Evolutionary conservation across 2,113 vertebrate genomes (phyloP), one percentile per base, ranked within the genome.

Genomic region (Oncorhynchus clarkii): DNA sequence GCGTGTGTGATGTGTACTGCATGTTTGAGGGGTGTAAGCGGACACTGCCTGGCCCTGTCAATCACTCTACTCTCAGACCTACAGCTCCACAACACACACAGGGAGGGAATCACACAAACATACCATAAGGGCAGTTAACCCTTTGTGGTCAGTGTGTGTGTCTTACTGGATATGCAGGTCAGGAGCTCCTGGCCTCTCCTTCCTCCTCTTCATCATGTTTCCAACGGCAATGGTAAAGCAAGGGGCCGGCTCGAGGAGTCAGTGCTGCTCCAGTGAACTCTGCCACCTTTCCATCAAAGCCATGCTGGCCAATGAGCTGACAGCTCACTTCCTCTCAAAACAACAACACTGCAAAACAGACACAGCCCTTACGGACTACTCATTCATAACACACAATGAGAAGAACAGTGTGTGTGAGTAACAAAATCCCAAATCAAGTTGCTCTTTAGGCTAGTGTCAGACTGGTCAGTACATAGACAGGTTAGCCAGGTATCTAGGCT

Each of bases 171-270:
- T 94, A 80, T 90, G 95, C 34, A 99, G 95, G 70, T 93, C 90
- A 0, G 95, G 94, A 34, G 94, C 95, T 93, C 96, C 96, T 64
- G 93, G 88, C 88, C 92, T 90, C 84, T 97, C 94, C 86, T 92
- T 95, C 91, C 96, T 96, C 89, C 95, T 94, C 92, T 97, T 98
- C 95, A 97, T 97, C 95, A 97, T 97, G 90, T 92, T 93, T 89
- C 84, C 80, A 20, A 71, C 81, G 73, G 86, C 85, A 79, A 78
- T 0, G 27, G 27, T 69, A 69, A 39, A 45, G n/a, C 4, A 78
- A 73, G 75, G 77, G 71, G 82, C 39, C 6, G 22, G 65, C 12
- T 69, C 51, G 78, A 64, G 59, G 49, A 3, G 84, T 89, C 88
- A 86, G 27, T 69, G 81, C 74, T 87, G 89, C 87, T 88, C 88